Conservation (phyloP, 2,797 vertebrate genomes). For the Ispidina picta region DNA sequence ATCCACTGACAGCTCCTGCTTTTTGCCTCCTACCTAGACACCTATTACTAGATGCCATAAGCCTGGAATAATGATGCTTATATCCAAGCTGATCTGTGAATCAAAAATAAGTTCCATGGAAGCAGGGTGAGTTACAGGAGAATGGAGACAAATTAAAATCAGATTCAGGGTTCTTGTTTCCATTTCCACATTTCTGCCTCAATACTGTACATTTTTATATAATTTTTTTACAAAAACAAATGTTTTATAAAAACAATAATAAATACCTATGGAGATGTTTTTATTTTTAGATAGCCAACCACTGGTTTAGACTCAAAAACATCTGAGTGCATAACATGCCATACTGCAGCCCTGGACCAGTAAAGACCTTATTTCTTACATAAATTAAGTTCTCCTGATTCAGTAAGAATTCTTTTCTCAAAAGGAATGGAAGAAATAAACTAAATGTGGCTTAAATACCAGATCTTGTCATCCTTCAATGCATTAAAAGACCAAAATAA, state of each 20-base stretch:
- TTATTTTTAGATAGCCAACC: background rate
- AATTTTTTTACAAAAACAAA: too few species aligned
- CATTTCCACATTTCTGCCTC: background rate
- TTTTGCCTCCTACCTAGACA: background rate
- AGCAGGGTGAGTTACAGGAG: background rate
- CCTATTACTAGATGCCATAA: background rate
- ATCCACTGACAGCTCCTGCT: background rate
- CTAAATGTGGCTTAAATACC: conserved; percentile 9
- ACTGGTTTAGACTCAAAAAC: background rate
- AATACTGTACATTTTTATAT: background rate
- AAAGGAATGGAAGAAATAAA: conserved; percentile 36
- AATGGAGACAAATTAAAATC: background rate
- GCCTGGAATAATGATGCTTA: background rate
- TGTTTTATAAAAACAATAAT: background rate
- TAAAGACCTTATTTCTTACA: background rate
- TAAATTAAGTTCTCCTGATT: conserved; percentile 1
- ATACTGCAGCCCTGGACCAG: background rate
- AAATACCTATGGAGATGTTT: background rate
- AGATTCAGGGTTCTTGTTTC: background rate
- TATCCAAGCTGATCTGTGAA: background rate
- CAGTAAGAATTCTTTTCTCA: background rate
- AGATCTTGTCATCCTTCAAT: background rate
- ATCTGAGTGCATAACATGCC: background rate
- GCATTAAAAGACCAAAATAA: conserved; percentile 37
- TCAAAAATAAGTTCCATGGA: background rate